These are phyloP conservation scores for Camponotus pennsylvanicus DNA, from an alignment of 1,140 invertebrate species.

Conservation along the genomic window DNA sequence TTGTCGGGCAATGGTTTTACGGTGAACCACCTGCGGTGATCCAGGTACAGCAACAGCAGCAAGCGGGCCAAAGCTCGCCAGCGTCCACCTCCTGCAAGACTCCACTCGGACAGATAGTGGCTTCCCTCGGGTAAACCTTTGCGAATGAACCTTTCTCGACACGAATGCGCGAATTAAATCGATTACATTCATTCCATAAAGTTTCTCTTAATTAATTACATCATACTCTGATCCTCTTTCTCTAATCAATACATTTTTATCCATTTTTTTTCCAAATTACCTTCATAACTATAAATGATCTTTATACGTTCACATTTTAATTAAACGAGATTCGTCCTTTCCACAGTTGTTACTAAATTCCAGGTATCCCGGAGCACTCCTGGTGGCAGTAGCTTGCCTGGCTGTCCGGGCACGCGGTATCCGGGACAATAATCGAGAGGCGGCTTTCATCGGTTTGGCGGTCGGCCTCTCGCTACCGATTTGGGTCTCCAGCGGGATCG, in stretches of 20 bases:
- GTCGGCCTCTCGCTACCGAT: conserved; percentile 94
- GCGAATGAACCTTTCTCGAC: not conserved
- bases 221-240: no score
- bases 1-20: conserved; percentile 94
- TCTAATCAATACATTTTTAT: no score
- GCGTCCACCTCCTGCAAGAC: conserved; percentile 77
- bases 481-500: conserved; percentile 92
- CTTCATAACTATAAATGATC: no score
- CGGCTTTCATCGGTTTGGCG: conserved; percentile 94
- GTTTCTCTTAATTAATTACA: no score
- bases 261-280: no score
- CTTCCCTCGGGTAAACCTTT: conserved; percentile 82
- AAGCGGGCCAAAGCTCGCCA: conserved; percentile 68
- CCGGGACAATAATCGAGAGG: conserved; percentile 97
- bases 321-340: not conserved
- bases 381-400: conserved; percentile 93
- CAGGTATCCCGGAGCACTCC: conserved; percentile 92
- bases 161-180: not conserved
- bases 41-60: conserved; percentile 84
- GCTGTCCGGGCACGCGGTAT: conserved; percentile 94
- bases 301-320: not conserved
- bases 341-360: conserved; percentile 75
- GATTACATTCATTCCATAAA: not conserved
- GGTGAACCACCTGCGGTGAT: conserved; percentile 90
- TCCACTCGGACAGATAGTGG: conserved; percentile 83